phyloP scores from a whole-genome alignment of 2,888 invertebrate genomes.

The Xylota segnis region DNA sequence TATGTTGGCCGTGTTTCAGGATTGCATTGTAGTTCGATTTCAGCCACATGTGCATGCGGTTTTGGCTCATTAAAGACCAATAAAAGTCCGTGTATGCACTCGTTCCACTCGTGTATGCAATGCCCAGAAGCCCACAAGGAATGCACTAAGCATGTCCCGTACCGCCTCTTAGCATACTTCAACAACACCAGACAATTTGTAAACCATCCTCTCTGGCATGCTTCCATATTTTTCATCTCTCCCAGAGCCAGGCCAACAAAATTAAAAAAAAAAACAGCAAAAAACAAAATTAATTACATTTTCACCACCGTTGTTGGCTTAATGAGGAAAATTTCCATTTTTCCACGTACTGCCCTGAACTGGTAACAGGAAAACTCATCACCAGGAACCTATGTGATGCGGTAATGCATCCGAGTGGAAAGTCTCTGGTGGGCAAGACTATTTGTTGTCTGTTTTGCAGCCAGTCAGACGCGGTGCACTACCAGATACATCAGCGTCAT shows the following conservation, averaged over 20 bases:
- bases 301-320: slow-evolving; percentile 67
- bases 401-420: slow-evolving; percentile 55
- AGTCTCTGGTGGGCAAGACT: slow-evolving; percentile 9
- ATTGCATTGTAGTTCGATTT: slow-evolving; percentile 4
- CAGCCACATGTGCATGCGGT: too few species aligned
- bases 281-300: slow-evolving; percentile 61
- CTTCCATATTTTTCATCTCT: slow-evolving; percentile 47
- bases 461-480: not conserved
- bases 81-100: not conserved
- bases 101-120: slow-evolving; percentile 8
- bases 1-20: slow-evolving; percentile 2
- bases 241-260: not conserved
- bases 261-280: slow-evolving; percentile 17
- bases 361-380: slow-evolving; percentile 56
- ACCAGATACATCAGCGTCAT: slow-evolving; percentile 17
- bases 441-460: not conserved
- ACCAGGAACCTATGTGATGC: slow-evolving; percentile 35
- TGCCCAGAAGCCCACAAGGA: slow-evolving; percentile 17
- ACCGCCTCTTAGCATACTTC: slow-evolving; percentile 33
- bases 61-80: not conserved
- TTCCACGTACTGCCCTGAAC: slow-evolving; percentile 40
- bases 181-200: slow-evolving; percentile 61
- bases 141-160: slow-evolving; percentile 36
- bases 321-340: slow-evolving; percentile 72
- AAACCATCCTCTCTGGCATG: slow-evolving; percentile 58